phyloP scores from a whole-genome alignment of 2,797 vertebrate species.

The Buceros bicornis region DNA sequence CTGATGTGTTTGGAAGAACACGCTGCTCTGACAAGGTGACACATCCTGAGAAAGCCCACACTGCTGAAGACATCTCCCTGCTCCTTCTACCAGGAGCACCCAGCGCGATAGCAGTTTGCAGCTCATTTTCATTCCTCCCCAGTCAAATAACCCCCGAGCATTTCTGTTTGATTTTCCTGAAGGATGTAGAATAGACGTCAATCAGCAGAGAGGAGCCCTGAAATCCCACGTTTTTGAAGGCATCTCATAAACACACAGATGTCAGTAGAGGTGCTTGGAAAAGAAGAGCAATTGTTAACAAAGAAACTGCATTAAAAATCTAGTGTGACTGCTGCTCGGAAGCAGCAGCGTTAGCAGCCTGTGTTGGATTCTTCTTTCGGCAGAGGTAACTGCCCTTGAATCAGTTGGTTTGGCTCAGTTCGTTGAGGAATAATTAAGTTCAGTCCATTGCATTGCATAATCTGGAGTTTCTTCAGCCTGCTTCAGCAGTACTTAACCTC shows the following conservation, averaged over 20 bases:
- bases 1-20: conserved; percentile 73
- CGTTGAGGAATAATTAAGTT: conserved; percentile 23
- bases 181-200: conserved; percentile 29
- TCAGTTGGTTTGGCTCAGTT: conserved; percentile 4
- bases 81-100: conserved; percentile 50
- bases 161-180: conserved; percentile 47
- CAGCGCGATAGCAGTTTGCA: not conserved
- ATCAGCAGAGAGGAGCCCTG: conserved; percentile 35
- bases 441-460: conserved; percentile 1
- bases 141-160: conserved; percentile 35
- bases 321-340: not conserved
- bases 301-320: conserved; percentile 18
- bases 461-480: conserved; percentile 28
- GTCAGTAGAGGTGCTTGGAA: not conserved
- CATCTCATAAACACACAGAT: conserved; percentile 41
- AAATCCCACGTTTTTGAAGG: conserved; percentile 6
- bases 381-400: not conserved
- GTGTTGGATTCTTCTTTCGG: conserved; percentile 4
- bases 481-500: not conserved
- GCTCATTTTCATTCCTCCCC: conserved; percentile 53
- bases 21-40: conserved; percentile 73
- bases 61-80: conserved; percentile 31
- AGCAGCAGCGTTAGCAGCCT: not conserved
- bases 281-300: not conserved
- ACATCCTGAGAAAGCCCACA: conserved; percentile 73